Evolutionary conservation across 2,797 vertebrate species (phyloP), one percentile per base, ranked within the genome.

Genomic region (Mormyrus hasselquistii): DNA sequence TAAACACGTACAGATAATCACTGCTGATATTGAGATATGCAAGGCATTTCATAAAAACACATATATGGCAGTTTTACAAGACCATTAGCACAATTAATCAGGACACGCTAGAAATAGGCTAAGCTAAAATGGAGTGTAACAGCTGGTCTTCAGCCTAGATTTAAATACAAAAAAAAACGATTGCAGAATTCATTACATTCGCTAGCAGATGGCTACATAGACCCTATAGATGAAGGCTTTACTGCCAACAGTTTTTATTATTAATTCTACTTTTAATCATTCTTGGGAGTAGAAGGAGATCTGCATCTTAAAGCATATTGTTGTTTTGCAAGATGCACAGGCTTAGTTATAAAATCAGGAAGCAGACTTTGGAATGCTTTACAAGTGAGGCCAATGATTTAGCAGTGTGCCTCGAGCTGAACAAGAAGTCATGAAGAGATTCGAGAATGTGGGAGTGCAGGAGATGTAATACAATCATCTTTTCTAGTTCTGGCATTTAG

Each of bases 61-160:
- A 22, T 82, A 82, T 14, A 47, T 73, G 41, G 38, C 41, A 47
- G 41, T n/a, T n/a, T 82, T 82, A 82, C 76, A 82, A 47, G 16
- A 82, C 16, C 38, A 82, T 82, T 47, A 47, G 38, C 8, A 82
- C 41, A 82, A 82, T 19, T 82, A 82, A 44, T 47, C 38, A 47
- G 41, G 76, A n/a, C 76, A 47, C 16, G 0, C 41, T 22, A 47
- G 76, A 82, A 82, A 82, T 82, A 82, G 76, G 19, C 76, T 47
- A 44, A 82, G 16, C 38, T 82, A 82, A 82, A 82, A 82, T 41
- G 19, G 6, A 47, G 76, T 82, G 76, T 44, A 82, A 82, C 76
- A 82, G 76, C 76, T 82, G 76, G 76, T 19, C 38, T 82, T 82
- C 76, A 44, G 76, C 76, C 41, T 82, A 82, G 41, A 82, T 82